phyloP scores from a whole-genome alignment of 1,140 invertebrate species.

The Reticulitermes speratus region DNA sequence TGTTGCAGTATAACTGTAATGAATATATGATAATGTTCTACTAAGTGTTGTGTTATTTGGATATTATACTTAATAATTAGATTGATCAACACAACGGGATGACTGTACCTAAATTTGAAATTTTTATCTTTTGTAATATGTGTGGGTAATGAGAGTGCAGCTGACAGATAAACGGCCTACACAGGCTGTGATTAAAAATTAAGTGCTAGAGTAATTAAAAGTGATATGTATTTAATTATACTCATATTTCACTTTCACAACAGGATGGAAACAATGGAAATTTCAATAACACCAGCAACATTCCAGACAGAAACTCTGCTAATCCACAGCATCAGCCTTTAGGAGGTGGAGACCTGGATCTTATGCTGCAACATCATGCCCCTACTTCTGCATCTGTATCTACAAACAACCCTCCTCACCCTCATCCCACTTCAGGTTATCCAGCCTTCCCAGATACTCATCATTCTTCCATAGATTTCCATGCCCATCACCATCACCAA shows the following conservation, averaged over 20 bases:
- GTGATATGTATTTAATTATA: no score
- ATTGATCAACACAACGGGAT: no score
- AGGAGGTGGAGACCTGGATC: slow-evolving; percentile 15
- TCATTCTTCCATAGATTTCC: slow-evolving; percentile 26
- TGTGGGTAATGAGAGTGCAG: no score
- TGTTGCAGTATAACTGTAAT: no score
- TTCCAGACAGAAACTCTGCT: not conserved
- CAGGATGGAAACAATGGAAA: not conserved
- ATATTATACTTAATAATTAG: no score
- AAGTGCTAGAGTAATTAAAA: no score
- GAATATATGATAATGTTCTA: no score
- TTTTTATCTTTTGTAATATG: no score
- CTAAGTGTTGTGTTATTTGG: no score
- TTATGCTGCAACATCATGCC: slow-evolving; percentile 29
- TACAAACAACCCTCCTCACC: not conserved
- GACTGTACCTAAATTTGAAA: no score
- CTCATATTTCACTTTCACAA: not conserved
- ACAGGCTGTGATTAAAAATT: no score
- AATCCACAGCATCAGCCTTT: slow-evolving; percentile 15
- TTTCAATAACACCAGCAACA: not conserved
- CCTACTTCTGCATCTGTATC: not conserved
- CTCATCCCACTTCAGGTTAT: slow-evolving; percentile 20
- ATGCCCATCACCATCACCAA: slow-evolving; percentile 13
- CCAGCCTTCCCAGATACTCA: slow-evolving; percentile 25
- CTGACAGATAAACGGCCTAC: no score